Conservation (phyloP, 2,888 invertebrate genomes). For the Limnephilus lunatus region DNA sequence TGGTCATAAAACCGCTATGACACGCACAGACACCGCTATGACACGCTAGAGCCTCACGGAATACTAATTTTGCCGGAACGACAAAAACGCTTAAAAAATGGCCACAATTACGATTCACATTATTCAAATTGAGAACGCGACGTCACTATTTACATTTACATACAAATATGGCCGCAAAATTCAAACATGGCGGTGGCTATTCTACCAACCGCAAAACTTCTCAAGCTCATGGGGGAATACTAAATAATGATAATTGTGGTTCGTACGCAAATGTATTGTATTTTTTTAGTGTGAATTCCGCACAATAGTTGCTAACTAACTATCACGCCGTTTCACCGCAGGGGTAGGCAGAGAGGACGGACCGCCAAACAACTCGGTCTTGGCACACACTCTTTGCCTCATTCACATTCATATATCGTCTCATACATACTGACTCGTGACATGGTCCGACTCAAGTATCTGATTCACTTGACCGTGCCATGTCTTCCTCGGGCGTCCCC, state of each 20-base stretch:
- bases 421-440: too few relatives aligned
- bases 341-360: too few relatives aligned
- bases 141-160: background rate
- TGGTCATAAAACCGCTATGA: background rate
- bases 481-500: too few relatives aligned
- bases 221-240: background rate
- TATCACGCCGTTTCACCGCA: too few relatives aligned
- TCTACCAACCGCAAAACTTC: constrained; percentile 22
- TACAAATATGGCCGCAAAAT: constrained; percentile 20
- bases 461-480: too few relatives aligned
- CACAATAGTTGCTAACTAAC: too few relatives aligned
- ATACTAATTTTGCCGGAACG: background rate
- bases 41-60: background rate
- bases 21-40: background rate
- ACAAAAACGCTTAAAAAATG: background rate
- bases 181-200: constrained; percentile 7
- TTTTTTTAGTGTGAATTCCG: background rate
- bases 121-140: constrained; percentile 35
- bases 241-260: background rate
- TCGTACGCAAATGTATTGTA: background rate
- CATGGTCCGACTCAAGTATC: too few relatives aligned
- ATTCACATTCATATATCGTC: too few relatives aligned
- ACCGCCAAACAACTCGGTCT: too few relatives aligned
- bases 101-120: background rate
- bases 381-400: too few relatives aligned